phyloP scores from a whole-genome alignment of 1,140 invertebrate species.

The Brachionus rotundiformis region DNA sequence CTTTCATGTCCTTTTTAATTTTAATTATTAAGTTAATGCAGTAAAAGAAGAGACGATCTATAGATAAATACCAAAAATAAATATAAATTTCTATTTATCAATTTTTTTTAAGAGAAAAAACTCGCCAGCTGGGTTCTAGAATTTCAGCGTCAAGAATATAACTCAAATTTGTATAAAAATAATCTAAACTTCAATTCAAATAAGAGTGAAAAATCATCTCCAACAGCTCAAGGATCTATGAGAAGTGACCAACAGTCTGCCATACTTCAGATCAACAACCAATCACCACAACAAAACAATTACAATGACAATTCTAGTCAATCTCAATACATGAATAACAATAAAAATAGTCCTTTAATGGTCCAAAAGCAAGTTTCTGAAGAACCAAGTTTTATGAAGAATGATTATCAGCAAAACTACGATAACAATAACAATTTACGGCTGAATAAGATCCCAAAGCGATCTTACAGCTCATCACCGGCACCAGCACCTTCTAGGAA shows the following conservation, averaged over 20 bases:
- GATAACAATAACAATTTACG: background rate
- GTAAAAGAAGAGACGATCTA: too few relatives aligned
- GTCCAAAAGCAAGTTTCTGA: background rate
- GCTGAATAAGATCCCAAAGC: background rate
- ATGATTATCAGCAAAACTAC: background rate
- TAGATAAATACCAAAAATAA: too few relatives aligned
- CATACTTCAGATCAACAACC: background rate
- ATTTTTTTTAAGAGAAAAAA: conserved; percentile 38
- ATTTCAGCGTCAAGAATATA: conserved; percentile 43
- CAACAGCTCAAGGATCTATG: background rate
- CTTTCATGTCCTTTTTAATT: too few relatives aligned
- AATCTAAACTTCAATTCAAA: background rate
- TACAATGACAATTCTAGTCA: background rate
- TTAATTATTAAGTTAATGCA: too few relatives aligned
- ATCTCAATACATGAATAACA: background rate
- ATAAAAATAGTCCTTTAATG: background rate
- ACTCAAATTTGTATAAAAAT: conserved; percentile 34
- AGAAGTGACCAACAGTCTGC: background rate
- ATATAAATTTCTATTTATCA: too few relatives aligned
- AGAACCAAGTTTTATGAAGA: background rate
- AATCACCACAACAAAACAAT: background rate
- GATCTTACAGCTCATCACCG: background rate
- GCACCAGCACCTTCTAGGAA: background rate
- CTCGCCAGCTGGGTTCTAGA: conserved; percentile 39
- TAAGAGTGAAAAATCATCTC: background rate